A percentile compares a stretch with the other conserved stretches of the same genome.
These are phyloP conservation scores for Danaus melanippus DNA, from an alignment of 1,140 invertebrate genomes.

Conservation along the genomic window DNA sequence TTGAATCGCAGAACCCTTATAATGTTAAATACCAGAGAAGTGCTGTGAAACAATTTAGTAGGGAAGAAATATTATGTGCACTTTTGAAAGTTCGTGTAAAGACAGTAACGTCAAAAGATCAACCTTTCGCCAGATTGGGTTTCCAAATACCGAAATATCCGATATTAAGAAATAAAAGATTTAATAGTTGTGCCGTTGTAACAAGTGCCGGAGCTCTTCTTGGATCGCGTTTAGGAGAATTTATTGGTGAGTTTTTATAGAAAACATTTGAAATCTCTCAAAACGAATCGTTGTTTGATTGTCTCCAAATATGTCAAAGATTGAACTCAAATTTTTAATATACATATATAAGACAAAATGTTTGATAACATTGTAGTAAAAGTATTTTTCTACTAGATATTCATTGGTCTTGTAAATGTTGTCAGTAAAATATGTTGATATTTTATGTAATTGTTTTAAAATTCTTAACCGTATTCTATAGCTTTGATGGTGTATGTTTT, in stretches of 20 bases:
- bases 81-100: slow-evolving; percentile 58
- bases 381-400: too few relatives aligned
- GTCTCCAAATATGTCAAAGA: too few relatives aligned
- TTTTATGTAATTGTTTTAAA: too few relatives aligned
- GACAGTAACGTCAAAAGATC: slow-evolving; percentile 65
- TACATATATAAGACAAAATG: too few relatives aligned
- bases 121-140: slow-evolving; percentile 53
- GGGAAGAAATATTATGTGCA: slow-evolving; percentile 71
- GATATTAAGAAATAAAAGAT: slow-evolving; percentile 67
- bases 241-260: slow-evolving; percentile 76
- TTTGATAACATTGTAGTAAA: too few relatives aligned
- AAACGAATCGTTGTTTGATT: too few relatives aligned
- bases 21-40: slow-evolving; percentile 72
- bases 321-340: too few relatives aligned
- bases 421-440: too few relatives aligned
- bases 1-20: slow-evolving; percentile 73
- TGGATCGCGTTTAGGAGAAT: slow-evolving; percentile 78
- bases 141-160: slow-evolving; percentile 47
- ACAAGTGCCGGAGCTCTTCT: slow-evolving; percentile 81
- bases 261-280: too few relatives aligned
- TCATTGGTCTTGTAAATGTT: too few relatives aligned
- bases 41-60: slow-evolving; percentile 48
- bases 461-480: too few relatives aligned
- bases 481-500: too few relatives aligned
- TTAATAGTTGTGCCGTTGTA: slow-evolving; percentile 82